A percentile compares a stretch with the other conserved stretches of the same genome.
These are phyloP conservation scores for Ameiurus melas DNA, from an alignment of 2,113 vertebrate species.

Conservation along the genomic window DNA sequence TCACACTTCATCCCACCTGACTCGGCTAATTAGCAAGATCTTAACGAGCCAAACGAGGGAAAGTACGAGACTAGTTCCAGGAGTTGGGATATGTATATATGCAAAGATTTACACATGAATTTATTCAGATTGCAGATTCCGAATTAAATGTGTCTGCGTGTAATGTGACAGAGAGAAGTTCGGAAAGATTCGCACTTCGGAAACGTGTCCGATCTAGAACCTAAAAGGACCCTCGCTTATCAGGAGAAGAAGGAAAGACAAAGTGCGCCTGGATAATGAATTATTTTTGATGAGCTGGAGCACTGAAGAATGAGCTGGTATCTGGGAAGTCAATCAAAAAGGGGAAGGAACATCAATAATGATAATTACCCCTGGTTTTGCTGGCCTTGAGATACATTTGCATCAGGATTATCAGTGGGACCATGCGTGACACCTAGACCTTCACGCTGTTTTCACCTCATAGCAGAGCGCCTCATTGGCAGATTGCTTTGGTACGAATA, in stretches of 20 bases:
- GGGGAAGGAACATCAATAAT: neutral
- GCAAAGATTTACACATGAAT: neutral
- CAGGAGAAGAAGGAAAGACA: neutral
- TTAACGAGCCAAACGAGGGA: neutral
- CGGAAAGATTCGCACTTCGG: neutral
- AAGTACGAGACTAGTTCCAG: neutral
- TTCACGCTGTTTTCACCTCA: neutral
- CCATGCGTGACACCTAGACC: neutral
- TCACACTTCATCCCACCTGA: neutral
- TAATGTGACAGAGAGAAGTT: neutral
- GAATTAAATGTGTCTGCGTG: neutral
- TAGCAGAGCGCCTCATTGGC: neutral
- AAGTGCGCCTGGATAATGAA: neutral
- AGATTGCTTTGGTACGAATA: neutral
- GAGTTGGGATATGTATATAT: neutral
- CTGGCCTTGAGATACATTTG: neutral
- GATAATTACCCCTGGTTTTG: neutral
- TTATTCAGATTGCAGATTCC: neutral
- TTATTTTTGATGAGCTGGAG: neutral
- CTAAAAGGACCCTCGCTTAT: neutral
- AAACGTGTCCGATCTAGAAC: neutral
- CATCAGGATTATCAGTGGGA: neutral
- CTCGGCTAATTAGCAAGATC: constrained; percentile 1
- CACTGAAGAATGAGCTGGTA: neutral
- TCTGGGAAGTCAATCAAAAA: neutral